These are phyloP conservation scores for Stigmatopora argus DNA, from an alignment of 2,113 vertebrate species.

Conservation along the genomic window DNA sequence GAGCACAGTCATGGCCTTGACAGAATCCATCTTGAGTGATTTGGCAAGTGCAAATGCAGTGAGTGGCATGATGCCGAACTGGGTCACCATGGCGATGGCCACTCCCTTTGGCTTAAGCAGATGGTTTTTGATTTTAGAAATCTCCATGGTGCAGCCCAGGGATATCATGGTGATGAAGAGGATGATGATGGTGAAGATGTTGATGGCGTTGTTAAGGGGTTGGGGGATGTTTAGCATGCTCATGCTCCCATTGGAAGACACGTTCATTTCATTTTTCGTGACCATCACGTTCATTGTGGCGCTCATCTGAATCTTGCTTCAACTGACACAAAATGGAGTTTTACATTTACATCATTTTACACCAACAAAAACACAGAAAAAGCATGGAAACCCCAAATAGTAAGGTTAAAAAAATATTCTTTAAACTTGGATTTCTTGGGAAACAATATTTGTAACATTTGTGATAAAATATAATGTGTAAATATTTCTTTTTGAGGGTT, in stretches of 20 bases:
- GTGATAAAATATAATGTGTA: background rate
- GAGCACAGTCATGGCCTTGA: constrained; percentile 75
- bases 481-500: background rate
- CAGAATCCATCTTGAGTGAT: constrained; percentile 59
- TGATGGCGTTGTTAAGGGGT: constrained; percentile 57
- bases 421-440: background rate
- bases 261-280: constrained; percentile 29
- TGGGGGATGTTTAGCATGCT: constrained; percentile 32
- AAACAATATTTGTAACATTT: background rate
- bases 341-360: background rate
- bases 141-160: constrained; percentile 79
- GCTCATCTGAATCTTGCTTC: constrained; percentile 6
- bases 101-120: constrained; percentile 75
- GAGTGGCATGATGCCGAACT: constrained; percentile 83
- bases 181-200: constrained; percentile 45
- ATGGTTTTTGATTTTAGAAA: constrained; percentile 75
- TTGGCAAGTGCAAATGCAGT: constrained; percentile 74
- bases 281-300: constrained; percentile 49
- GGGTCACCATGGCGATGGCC: constrained; percentile 70
- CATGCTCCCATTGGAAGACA: constrained; percentile 23
- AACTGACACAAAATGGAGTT: constrained; percentile 29
- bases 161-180: constrained; percentile 73
- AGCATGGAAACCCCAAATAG: background rate
- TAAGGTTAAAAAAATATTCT: background rate
- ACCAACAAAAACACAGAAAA: background rate